Evolutionary conservation across 2,888 invertebrate species (phyloP), one percentile per base, ranked within the genome.

Genomic region (Stomorhina lunata): DNA sequence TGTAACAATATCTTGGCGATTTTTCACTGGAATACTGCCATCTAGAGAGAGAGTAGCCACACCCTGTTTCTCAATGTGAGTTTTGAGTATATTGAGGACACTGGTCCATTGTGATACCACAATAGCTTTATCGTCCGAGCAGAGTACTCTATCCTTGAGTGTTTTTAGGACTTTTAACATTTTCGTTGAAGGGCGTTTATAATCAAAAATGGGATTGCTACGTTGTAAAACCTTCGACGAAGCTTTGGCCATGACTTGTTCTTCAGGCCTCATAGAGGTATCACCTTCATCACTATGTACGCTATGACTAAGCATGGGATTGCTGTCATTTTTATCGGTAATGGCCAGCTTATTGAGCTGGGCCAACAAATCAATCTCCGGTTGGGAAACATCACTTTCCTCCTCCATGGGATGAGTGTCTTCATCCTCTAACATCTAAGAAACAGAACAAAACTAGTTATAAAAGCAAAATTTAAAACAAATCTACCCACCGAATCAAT

Each of bases 41-140:
- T 95, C 95, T 10, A 99, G 94, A 1, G 94, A 93, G 0, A 94
- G 93, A 86, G 93, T 93, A 25, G 90, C 87, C 5, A 96, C 91
- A 0, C 92, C 89, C 15, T 91, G 89, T 2, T 88, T 84, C 17
- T 88, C 85, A 59, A 99, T 92, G 88, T 95, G 94, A 0, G 89
- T 87, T 37, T 93, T 94, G 7, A 99, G 92, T 45, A 99, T 92
- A 0, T 94, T 91, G 6, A 99, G 92, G 87, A 97, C 94, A 0
- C 94, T 93, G 0, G 96, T 95, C 98, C 98, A 99, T 88, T 99
- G 99, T 0, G 98, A 98, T 0, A 99, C 97, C 4, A 99, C 93
- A 5, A 97, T 94, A 0, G 94, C 93, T 89, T 97, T 97, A 84
- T 97, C 95, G 0, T 91, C 92, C 87, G 86, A 87, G 0, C 85